Evolutionary conservation across 2,888 invertebrate species (phyloP).

Genomic region (Zygogramma bicolorata): DNA sequence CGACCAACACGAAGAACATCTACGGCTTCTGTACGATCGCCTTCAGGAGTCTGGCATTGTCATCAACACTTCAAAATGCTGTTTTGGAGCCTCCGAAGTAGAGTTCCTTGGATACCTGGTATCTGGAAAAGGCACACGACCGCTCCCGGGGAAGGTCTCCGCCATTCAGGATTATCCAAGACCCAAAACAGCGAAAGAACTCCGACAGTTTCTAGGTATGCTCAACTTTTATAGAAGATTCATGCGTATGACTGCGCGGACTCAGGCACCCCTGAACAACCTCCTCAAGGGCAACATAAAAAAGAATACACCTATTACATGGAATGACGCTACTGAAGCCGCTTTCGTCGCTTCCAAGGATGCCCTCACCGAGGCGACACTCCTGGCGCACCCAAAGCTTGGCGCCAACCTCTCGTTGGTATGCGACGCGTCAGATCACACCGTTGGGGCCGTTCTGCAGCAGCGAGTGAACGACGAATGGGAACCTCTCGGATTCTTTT

Average conservation of each 20-base stretch:
- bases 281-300: no score
- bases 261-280: no score
- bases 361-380: neutral
- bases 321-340: no score
- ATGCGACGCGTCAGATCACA: slow-evolving; percentile 32
- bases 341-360: slow-evolving; percentile 20
- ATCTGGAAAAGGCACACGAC: no score
- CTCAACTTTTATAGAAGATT: slow-evolving; percentile 25
- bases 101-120: no score
- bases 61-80: no score
- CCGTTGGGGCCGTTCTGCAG: no score
- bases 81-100: no score
- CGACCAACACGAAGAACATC: no score
- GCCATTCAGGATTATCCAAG: slow-evolving; percentile 50
- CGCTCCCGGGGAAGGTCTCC: slow-evolving; percentile 54
- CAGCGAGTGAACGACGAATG: neutral
- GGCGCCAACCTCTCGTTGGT: neutral
- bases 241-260: neutral
- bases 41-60: no score
- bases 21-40: no score
- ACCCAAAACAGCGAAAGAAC: slow-evolving; percentile 28
- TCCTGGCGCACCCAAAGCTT: neutral
- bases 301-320: neutral
- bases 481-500: slow-evolving; percentile 38
- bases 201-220: no score